phyloP scores from a whole-genome alignment of 1,140 invertebrate species.

The Brachionus sp. region DNA sequence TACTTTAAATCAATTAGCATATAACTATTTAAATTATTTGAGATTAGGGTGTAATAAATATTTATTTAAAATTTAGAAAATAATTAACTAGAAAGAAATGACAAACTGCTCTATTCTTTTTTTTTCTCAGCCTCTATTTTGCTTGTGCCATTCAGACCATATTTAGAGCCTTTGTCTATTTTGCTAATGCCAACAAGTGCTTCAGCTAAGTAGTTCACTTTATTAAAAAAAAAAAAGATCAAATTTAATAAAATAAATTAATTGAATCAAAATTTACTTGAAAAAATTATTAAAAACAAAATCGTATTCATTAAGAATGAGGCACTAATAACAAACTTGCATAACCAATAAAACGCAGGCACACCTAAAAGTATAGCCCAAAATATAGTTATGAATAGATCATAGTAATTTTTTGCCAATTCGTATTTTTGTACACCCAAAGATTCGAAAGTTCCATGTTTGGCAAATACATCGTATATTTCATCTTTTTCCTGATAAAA shows the following conservation, averaged over 20 bases:
- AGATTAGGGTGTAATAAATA: constrained; percentile 1
- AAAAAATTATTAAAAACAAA: background rate
- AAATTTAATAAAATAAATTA: background rate
- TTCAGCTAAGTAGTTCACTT: background rate
- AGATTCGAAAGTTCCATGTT: constrained; percentile 52
- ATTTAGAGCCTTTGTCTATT: constrained; percentile 37
- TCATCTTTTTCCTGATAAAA: constrained; percentile 71
- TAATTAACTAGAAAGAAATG: background rate
- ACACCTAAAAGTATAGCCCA: constrained; percentile 53
- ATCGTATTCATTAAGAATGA: background rate
- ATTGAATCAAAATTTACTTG: background rate
- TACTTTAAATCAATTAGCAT: background rate
- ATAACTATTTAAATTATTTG: background rate
- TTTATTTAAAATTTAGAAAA: constrained; percentile 13
- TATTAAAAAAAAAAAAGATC: background rate
- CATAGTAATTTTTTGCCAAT: constrained; percentile 50
- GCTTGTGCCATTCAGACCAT: background rate
- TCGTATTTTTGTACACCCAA: constrained; percentile 51
- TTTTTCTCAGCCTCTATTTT: background rate
- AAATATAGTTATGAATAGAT: constrained; percentile 51
- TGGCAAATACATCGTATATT: constrained; percentile 52
- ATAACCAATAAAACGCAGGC: constrained; percentile 52
- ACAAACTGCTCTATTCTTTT: background rate
- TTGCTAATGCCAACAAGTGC: background rate
- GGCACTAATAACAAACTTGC: constrained; percentile 47